Base-by-base conservation (phyloP, 2,113 vertebrate genomes). In the Isichthys henryi region DNA sequence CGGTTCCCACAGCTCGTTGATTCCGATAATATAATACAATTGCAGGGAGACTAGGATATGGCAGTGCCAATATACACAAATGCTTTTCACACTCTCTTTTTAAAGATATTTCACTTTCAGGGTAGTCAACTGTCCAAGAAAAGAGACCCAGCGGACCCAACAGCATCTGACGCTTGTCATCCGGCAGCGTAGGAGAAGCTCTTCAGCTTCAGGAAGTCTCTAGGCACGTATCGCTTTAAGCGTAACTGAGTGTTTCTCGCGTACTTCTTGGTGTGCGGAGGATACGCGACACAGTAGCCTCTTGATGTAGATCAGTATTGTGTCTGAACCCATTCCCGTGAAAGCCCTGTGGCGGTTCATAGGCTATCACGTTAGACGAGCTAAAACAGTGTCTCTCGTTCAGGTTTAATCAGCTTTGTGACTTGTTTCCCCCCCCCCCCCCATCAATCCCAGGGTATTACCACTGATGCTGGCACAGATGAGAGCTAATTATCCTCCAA, bases 401-500 rank as follows among this genome's bases (percentile, higher is more conserved):
- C 56, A 49, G 87, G 11, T 62, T 70, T 45, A 46, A 46, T 88
- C 53, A 66, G 45, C 87, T 46, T 45, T 50, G 43, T 31, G n/a
- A 58, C 17, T 88, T 27, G 0, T 45, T 23, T 23, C 39, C 39
- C 39, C 6, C 2, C 2, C 21, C 6, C 23, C 62, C 62, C 27
- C 3, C 45, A 17, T 88, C 62, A 77, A 46, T 88, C 45, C 45
- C 13, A 2, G 6, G 13, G 9, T 88, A 45, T 74, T 39, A 88
- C 74, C 58, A 15, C 19, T 74, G 46, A 49, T 45, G 45, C 23
- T 43, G 7, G 45, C 23, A 46, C 62, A 3, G n/a, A 88, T 77
- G 66, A 88, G 62, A 74, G 58, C 88, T 74, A 48, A 88, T 88
- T 66, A 70, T 23, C 17, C 19, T 88, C 56, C 31, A 45, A n/a